These are phyloP conservation scores for Strix aluco DNA, from an alignment of 2,113 vertebrate genomes.

Conservation along the genomic window DNA sequence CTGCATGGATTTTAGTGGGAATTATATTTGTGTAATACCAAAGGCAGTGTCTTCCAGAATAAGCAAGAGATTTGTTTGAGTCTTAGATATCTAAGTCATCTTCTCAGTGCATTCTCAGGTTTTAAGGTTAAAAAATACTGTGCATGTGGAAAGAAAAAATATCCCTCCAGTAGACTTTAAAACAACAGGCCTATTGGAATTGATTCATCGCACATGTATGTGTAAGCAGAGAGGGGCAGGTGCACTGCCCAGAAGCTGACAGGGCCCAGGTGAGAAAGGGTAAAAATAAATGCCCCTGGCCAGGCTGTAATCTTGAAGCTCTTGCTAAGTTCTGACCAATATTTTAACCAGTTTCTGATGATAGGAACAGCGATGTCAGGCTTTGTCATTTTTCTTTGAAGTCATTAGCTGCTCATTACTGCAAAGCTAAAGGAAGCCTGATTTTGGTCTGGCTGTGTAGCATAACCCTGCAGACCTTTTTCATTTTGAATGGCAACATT, in stretches of 20 bases:
- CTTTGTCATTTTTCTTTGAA: not conserved
- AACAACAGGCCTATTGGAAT: not conserved
- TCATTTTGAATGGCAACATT: not conserved
- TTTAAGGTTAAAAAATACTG: not conserved
- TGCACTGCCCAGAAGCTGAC: not conserved
- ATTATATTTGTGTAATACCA: not conserved
- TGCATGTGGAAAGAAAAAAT: not conserved
- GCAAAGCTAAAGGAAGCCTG: not conserved
- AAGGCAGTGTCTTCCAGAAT: not conserved
- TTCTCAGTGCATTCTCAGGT: not conserved
- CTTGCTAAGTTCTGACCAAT: not conserved
- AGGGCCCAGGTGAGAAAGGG: not conserved
- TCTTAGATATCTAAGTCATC: not conserved
- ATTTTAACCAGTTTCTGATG: not conserved
- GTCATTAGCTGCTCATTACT: not conserved
- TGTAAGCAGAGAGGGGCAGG: not conserved
- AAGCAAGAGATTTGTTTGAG: not conserved
- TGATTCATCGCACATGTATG: fast-evolving
- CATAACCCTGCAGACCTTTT: not conserved
- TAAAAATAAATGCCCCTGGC: not conserved
- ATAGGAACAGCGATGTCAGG: not conserved
- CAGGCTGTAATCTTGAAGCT: not conserved
- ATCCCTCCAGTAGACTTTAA: not conserved
- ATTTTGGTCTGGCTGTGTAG: not conserved
- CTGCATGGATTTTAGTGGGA: not conserved